Evolutionary conservation across 2,888 invertebrate genomes (phyloP).

Genomic region (Epirrhoe tristata): DNA sequence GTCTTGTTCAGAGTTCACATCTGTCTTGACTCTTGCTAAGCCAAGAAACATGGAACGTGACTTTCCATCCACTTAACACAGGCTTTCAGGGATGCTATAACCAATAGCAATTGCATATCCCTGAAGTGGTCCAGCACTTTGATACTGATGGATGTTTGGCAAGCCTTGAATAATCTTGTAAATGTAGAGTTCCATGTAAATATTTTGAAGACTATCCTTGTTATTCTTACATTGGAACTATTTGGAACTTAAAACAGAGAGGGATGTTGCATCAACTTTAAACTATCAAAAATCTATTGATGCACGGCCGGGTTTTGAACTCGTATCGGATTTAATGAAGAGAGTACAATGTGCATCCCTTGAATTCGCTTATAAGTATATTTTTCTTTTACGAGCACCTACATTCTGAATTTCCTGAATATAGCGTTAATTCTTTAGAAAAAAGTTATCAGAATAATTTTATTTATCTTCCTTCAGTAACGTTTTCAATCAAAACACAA

Average conservation of each 20-base stretch:
- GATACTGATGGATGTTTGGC: constrained; percentile 5
- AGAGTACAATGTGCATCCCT: too few relatives aligned
- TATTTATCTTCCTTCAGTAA: not conserved
- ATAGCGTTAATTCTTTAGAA: too few relatives aligned
- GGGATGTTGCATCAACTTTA: too few relatives aligned
- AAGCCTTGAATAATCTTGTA: not conserved
- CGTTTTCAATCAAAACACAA: not conserved
- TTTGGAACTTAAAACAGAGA: too few relatives aligned
- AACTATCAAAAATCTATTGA: too few relatives aligned
- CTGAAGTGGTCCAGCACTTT: constrained; percentile 7
- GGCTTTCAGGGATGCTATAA: constrained; percentile 21
- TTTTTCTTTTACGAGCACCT: too few relatives aligned
- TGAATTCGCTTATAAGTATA: too few relatives aligned
- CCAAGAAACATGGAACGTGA: constrained; percentile 12
- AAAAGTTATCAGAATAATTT: too few relatives aligned
- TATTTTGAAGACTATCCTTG: not conserved
- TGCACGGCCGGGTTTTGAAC: too few relatives aligned
- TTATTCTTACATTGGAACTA: too few relatives aligned
- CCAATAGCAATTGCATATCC: constrained; percentile 20
- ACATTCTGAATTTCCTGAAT: too few relatives aligned
- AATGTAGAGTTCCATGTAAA: not conserved
- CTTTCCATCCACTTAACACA: constrained; percentile 23
- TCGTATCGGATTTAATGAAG: too few relatives aligned
- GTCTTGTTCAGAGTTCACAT: not conserved
- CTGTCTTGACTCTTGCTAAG: constrained; percentile 4